Percentiles rank a stretch among this genome's conserved stretches.
phyloP scores from a whole-genome alignment of 1,140 invertebrate genomes.

The Caenorhabditis remanei region DNA sequence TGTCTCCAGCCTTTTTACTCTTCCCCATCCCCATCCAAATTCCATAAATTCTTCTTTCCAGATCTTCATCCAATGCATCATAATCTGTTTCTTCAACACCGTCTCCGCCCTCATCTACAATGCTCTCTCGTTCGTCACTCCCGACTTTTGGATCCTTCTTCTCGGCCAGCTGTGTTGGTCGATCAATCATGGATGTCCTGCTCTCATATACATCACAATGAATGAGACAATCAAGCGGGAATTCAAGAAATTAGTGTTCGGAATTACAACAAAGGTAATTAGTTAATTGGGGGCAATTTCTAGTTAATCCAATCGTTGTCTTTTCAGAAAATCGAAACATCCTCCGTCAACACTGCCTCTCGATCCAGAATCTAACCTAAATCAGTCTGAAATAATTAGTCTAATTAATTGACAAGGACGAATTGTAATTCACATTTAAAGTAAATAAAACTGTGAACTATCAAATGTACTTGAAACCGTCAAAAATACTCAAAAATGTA shows the following conservation, averaged over 20 bases:
- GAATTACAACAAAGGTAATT: background rate
- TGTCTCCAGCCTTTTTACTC: no score
- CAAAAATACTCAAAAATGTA: no score
- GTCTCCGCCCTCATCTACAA: slow-evolving; percentile 59
- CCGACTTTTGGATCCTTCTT: slow-evolving; percentile 49
- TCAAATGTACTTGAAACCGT: no score
- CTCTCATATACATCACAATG: slow-evolving; percentile 49
- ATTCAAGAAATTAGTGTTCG: slow-evolving; percentile 21
- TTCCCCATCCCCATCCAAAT: no score
- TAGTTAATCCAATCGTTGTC: no score
- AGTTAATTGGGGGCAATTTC: background rate
- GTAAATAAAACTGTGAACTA: no score
- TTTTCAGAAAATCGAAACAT: slow-evolving; percentile 49
- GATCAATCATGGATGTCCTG: slow-evolving; percentile 54
- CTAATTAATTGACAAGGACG: no score
- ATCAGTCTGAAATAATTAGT: no score
- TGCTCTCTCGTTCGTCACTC: slow-evolving; percentile 45
- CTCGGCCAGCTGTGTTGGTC: slow-evolving; percentile 57
- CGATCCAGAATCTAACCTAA: background rate
- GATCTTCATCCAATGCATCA: slow-evolving; percentile 57
- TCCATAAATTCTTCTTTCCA: background rate
- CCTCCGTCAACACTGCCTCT: slow-evolving; percentile 8
- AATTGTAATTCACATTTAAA: no score
- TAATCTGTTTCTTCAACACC: slow-evolving; percentile 57
- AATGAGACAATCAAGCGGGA: slow-evolving; percentile 23